phyloP scores from a whole-genome alignment of 2,888 invertebrate genomes.

The Lamproptera curius region DNA sequence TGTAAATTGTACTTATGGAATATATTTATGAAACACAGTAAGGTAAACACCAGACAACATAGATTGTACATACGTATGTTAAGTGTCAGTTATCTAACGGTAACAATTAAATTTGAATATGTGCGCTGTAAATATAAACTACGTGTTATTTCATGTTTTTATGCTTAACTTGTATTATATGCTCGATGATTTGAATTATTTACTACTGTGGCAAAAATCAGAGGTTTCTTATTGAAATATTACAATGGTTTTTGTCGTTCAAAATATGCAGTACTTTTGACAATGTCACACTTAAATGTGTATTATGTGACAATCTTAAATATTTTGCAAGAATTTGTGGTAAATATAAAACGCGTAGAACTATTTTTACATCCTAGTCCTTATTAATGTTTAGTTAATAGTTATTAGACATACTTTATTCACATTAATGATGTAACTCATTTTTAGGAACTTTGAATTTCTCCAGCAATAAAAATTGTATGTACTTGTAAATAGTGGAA shows the following conservation, averaged over 20 bases:
- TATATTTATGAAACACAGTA: conserved; percentile 77
- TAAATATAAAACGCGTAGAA: conserved; percentile 50
- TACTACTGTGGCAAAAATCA: conserved; percentile 6
- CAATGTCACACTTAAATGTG: background rate
- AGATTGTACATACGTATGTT: conserved; percentile 74
- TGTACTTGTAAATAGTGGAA: conserved; percentile 70
- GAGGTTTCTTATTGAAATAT: conserved; percentile 2
- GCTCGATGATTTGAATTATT: conserved; percentile 22
- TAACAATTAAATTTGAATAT: conserved; percentile 57
- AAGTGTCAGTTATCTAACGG: conserved; percentile 56
- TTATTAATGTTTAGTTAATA: conserved; percentile 64
- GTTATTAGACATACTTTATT: conserved; percentile 61
- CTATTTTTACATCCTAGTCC: conserved; percentile 74
- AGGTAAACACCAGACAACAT: conserved; percentile 75
- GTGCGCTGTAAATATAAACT: conserved; percentile 64
- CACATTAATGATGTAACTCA: conserved; percentile 47
- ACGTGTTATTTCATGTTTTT: conserved; percentile 33
- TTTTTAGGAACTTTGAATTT: conserved; percentile 62
- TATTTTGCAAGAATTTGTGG: conserved; percentile 30
- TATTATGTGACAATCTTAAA: background rate
- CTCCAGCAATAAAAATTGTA: conserved; percentile 75
- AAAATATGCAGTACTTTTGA: background rate
- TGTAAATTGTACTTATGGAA: conserved; percentile 69
- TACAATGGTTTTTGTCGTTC: background rate
- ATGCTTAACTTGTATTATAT: conserved; percentile 17